These are phyloP conservation scores for Nebria ingens DNA, from an alignment of 1,140 invertebrate genomes.

Conservation along the genomic window DNA sequence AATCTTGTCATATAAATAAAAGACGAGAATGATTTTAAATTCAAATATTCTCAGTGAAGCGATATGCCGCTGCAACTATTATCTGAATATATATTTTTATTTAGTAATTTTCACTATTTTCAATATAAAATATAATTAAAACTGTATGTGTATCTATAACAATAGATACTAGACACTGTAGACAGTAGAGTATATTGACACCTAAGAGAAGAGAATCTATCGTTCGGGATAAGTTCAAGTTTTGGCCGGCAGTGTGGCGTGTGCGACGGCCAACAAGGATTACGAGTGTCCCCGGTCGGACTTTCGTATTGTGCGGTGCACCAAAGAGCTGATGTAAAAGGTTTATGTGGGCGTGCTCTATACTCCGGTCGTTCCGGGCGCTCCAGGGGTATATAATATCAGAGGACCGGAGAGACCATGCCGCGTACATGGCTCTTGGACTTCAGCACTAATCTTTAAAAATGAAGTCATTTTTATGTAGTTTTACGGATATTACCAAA, in stretches of 20 bases:
- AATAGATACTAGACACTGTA: no score
- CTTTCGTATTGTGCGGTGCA: not conserved
- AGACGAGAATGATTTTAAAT: not conserved
- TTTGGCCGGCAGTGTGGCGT: not conserved
- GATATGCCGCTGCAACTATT: no score
- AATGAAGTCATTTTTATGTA: not conserved
- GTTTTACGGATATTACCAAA: no score
- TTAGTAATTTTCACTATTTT: no score
- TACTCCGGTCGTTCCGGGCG: not conserved
- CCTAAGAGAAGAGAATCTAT: no score
- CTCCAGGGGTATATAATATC: not conserved
- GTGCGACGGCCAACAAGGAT: not conserved
- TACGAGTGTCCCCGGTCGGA: not conserved
- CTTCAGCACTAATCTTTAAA: not conserved
- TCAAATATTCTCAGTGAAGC: not conserved
- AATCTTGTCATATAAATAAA: not conserved
- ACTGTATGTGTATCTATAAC: no score
- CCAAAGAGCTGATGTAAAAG: slow-evolving; percentile 4
- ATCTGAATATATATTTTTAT: no score
- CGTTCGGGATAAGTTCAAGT: no score
- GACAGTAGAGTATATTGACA: no score
- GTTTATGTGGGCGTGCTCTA: not conserved
- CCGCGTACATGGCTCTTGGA: not conserved
- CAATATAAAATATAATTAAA: no score
- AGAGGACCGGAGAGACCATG: not conserved